Conservation (phyloP, 2,113 vertebrate species). For the Isurus oxyrinchus region DNA sequence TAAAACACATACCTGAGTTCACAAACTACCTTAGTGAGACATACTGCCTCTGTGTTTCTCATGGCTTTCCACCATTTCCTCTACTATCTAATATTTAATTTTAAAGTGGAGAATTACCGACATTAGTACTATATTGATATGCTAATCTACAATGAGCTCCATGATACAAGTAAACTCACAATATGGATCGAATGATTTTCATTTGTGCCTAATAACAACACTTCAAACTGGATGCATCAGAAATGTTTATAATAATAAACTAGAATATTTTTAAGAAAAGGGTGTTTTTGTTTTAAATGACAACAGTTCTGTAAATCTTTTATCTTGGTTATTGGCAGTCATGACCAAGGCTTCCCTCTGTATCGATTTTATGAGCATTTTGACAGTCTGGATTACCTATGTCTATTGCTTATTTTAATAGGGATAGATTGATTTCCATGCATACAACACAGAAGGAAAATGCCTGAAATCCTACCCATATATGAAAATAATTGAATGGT, state of each 20-base stretch:
- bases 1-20: background rate
- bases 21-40: background rate
- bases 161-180: background rate
- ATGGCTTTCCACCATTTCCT: background rate
- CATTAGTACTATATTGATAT: background rate
- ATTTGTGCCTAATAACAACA: background rate
- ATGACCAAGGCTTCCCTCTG: background rate
- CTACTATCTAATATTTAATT: background rate
- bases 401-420: background rate
- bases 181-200: background rate
- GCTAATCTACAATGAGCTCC: background rate
- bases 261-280: background rate
- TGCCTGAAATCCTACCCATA: background rate
- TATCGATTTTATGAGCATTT: background rate
- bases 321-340: background rate
- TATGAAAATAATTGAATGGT: background rate
- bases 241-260: background rate
- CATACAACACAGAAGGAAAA: background rate
- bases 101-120: background rate
- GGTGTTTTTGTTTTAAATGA: background rate
- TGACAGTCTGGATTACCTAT: background rate
- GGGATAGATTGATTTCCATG: background rate
- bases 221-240: background rate
- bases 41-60: background rate
- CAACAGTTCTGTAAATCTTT: background rate